Evolutionary conservation across 1,140 invertebrate genomes (phyloP).

Genomic region (Diploscapter pachys): DNA sequence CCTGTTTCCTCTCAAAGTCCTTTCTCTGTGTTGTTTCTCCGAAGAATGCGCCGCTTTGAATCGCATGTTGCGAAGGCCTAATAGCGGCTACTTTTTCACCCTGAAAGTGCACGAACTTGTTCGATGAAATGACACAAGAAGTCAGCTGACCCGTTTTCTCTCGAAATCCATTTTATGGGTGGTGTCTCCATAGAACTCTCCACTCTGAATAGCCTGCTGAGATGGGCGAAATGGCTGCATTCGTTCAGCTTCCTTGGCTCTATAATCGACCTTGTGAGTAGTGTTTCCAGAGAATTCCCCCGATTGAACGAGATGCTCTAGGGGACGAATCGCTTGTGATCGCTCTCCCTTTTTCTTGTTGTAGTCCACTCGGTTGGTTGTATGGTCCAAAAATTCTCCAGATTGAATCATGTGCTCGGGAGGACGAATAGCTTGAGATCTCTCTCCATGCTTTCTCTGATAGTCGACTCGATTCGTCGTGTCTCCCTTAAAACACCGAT

Average conservation of each 20-base stretch:
- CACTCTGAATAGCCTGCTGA: too few species aligned
- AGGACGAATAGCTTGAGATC: not conserved
- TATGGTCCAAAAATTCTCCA: conserved; percentile 12
- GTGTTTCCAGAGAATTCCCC: conserved; percentile 22
- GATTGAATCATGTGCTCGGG: not conserved
- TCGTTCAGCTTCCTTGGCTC: too few species aligned
- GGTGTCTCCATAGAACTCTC: not conserved
- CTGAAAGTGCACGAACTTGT: too few species aligned
- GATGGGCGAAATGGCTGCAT: too few species aligned
- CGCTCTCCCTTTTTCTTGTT: conserved; percentile 24
- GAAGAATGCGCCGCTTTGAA: too few species aligned
- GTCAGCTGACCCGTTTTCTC: conserved; percentile 9
- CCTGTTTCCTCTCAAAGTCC: too few species aligned
- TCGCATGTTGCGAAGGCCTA: too few species aligned
- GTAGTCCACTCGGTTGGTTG: conserved; percentile 16
- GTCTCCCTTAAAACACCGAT: not conserved
- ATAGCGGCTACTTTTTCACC: too few species aligned
- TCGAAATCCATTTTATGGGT: conserved; percentile 27
- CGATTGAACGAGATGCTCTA: not conserved
- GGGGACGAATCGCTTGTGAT: not conserved
- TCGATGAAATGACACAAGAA: too few species aligned
- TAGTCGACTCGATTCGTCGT: too few species aligned
- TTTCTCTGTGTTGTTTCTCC: too few species aligned
- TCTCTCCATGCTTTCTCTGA: not conserved
- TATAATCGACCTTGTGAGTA: conserved; percentile 1